Evolutionary conservation across 2,113 vertebrate species (phyloP), one percentile per base, ranked within the genome.

Genomic region (Thryonomys swinderianus): DNA sequence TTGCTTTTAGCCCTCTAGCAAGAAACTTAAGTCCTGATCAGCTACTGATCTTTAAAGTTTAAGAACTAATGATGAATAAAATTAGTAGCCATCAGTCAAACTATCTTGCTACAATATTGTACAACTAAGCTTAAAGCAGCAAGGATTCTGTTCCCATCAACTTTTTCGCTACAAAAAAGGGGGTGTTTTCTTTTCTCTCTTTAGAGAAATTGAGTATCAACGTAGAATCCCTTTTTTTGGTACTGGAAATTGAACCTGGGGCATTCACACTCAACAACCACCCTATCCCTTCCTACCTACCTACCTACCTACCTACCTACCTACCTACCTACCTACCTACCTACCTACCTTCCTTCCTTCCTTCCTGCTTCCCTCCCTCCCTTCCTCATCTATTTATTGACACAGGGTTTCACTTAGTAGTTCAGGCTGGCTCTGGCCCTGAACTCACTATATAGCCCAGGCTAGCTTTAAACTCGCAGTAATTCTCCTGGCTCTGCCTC

Each of bases 11-110:
- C 59, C 10, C 48, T 53, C 48, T 1, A 0, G 85, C 42, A 74
- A 27, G 89, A 94, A 53, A 51, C 61, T 30, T 2, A 87, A 88
- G 45, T 55, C 84, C 88, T 45, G 17, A 90, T 59, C 30, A 78
- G 45, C 30, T 94, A 87, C 27, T 88, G 14, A 85, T 45, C 92
- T 94, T 27, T 90, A 53, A 91, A 89, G 59, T 6, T 91, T 61
- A 73, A 59, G 18, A 76, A 94, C 40, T 42, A 83, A 21, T 69
- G n/a, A 45, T 83, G 6, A 89, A 85, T 79, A 25, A 93, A 86
- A 14, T 57, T 32, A 62, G 53, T 18, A 78, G 71, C 10, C 48
- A 85, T 21, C 1, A 86, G 73, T 80, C 51, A 82, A 90, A 84
- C 21, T 62, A 62, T 13, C 53, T 27, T 76, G 64, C 34, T 76